These are phyloP conservation scores for Stenodema calcarata DNA, from an alignment of 2,888 invertebrate species.

Conservation along the genomic window DNA sequence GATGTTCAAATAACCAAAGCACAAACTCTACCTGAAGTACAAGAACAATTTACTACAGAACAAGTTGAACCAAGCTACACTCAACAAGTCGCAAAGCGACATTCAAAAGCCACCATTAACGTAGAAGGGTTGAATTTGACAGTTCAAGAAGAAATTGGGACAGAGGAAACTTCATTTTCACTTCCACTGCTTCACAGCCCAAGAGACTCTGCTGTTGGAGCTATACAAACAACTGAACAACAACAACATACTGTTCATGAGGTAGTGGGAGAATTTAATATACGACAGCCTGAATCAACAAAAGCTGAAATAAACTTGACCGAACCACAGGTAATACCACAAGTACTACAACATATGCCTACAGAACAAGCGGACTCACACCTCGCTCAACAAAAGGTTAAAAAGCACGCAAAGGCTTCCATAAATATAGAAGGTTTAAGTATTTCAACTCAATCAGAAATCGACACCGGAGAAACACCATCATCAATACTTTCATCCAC, in stretches of 20 bases:
- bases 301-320: not conserved
- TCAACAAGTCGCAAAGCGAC: not conserved
- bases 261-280: not conserved
- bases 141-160: not conserved
- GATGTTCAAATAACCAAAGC: conserved; percentile 4
- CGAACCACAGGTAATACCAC: not conserved
- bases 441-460: not conserved
- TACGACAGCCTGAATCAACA: not conserved
- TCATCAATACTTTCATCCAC: not conserved
- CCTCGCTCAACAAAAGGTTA: not conserved
- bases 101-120: conserved; percentile 7
- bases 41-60: not conserved
- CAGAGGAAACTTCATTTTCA: not conserved
- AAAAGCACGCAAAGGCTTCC: not conserved
- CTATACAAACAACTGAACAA: not conserved
- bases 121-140: conserved; percentile 4
- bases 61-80: not conserved
- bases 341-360: not conserved
- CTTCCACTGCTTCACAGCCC: not conserved
- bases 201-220: not conserved
- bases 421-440: not conserved
- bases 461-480: not conserved
- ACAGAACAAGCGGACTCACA: conserved; percentile 1
- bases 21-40: not conserved
- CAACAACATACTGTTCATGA: conserved; percentile 5